phyloP scores from a whole-genome alignment of 2,888 invertebrate genomes.

The Eudemis profundana region DNA sequence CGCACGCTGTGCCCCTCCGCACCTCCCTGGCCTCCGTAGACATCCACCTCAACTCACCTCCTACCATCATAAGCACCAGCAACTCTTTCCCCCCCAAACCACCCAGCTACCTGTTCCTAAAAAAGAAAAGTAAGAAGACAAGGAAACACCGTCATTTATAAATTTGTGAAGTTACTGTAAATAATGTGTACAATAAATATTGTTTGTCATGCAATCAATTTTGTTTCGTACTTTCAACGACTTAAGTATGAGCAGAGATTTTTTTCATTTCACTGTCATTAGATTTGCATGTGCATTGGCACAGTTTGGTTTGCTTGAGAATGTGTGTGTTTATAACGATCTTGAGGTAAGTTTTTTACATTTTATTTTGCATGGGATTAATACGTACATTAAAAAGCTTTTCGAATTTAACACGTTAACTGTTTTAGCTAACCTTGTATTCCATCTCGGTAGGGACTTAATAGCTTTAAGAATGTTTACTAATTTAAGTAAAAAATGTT shows the following conservation, averaged over 20 bases:
- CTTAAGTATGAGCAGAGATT: slow-evolving; percentile 74
- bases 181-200: slow-evolving; percentile 61
- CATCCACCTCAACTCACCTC: slow-evolving; percentile 60
- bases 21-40: slow-evolving; percentile 71
- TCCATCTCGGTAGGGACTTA: too few relatives aligned
- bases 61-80: slow-evolving; percentile 47
- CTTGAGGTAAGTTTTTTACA: slow-evolving; percentile 55
- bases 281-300: slow-evolving; percentile 64
- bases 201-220: slow-evolving; percentile 50
- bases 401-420: slow-evolving; percentile 7
- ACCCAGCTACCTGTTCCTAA: slow-evolving; percentile 64
- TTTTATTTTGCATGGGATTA: slow-evolving; percentile 48
- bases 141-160: slow-evolving; percentile 52
- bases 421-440: background rate
- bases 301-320: slow-evolving; percentile 58
- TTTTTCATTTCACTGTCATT: slow-evolving; percentile 50
- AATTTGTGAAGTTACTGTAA: slow-evolving; percentile 49
- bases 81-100: slow-evolving; percentile 49
- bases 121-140: slow-evolving; percentile 55
- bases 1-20: slow-evolving; percentile 65
- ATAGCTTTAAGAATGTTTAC: too few relatives aligned
- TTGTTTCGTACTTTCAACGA: slow-evolving; percentile 47
- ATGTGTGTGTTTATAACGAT: slow-evolving; percentile 53
- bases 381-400: slow-evolving; percentile 5
- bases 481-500: too few relatives aligned